These are phyloP conservation scores for Periophthalmus modestus DNA, from an alignment of 2,113 vertebrate species.

Conservation along the genomic window DNA sequence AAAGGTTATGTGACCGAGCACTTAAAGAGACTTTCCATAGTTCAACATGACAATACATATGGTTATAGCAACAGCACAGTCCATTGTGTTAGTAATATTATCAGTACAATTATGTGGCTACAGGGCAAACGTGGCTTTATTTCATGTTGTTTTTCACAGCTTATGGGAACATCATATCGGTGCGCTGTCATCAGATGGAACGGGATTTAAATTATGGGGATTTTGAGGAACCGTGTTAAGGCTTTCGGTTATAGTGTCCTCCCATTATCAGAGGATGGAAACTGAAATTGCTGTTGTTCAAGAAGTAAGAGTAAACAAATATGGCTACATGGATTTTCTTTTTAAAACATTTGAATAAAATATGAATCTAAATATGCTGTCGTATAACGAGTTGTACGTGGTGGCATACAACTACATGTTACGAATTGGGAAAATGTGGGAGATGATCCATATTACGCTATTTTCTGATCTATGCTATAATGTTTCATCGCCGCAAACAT, in stretches of 20 bases:
- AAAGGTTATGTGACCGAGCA: slow-evolving; percentile 14
- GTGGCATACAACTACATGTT: too few species aligned
- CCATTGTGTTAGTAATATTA: slow-evolving; percentile 43
- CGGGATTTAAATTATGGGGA: slow-evolving; percentile 29
- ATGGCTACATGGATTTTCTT: neutral
- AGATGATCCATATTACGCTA: too few species aligned
- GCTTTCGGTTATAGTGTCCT: slow-evolving; percentile 8
- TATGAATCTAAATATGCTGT: neutral
- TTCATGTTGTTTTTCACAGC: slow-evolving; percentile 39
- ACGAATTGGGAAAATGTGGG: too few species aligned
- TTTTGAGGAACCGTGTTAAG: slow-evolving; percentile 7
- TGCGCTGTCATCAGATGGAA: slow-evolving; percentile 22
- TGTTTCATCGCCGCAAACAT: too few species aligned
- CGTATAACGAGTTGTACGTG: too few species aligned
- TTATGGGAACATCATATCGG: slow-evolving; percentile 23
- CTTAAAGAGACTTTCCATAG: slow-evolving; percentile 6
- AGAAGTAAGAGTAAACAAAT: neutral
- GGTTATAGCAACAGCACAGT: slow-evolving; percentile 34
- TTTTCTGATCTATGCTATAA: too few species aligned
- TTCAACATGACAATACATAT: slow-evolving; percentile 35
- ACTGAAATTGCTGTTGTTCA: neutral
- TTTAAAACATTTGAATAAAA: neutral
- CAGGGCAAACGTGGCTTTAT: slow-evolving; percentile 27
- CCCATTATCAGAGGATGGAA: slow-evolving; percentile 12
- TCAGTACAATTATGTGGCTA: slow-evolving; percentile 50